Conservation (phyloP, 2,888 invertebrate species). For the Mythimna lalbum region DNA sequence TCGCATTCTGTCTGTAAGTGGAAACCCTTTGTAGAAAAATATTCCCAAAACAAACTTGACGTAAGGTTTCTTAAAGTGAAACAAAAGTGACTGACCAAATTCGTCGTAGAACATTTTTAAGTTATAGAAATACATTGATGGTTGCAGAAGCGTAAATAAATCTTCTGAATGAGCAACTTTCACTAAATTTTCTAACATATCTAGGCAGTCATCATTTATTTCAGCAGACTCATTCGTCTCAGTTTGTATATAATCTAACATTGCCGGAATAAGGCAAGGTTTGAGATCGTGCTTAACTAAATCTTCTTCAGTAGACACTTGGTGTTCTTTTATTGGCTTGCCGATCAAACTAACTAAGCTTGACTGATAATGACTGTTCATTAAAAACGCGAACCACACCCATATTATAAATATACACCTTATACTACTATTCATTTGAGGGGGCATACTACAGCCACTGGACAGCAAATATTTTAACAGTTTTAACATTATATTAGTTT, state of each 20-base stretch:
- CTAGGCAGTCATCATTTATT: neutral
- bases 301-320: neutral
- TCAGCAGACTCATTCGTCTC: conserved; percentile 8
- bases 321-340: neutral
- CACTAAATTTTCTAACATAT: neutral
- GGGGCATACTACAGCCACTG: neutral
- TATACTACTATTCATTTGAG: neutral
- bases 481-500: neutral
- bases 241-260: neutral
- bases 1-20: too few relatives aligned
- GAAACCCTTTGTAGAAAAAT: too few relatives aligned
- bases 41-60: too few relatives aligned
- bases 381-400: neutral
- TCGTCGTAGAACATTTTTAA: too few relatives aligned
- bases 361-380: neutral
- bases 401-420: neutral
- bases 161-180: neutral
- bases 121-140: too few relatives aligned
- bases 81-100: too few relatives aligned
- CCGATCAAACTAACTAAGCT: neutral
- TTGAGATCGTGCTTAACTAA: conserved; percentile 10
- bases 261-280: conserved; percentile 19
- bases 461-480: neutral
- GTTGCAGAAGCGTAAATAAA: neutral
- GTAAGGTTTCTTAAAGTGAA: too few relatives aligned